Evolutionary conservation across 2,797 vertebrate genomes (phyloP), one percentile per base, ranked within the genome.

Genomic region (Protonibea diacanthus): DNA sequence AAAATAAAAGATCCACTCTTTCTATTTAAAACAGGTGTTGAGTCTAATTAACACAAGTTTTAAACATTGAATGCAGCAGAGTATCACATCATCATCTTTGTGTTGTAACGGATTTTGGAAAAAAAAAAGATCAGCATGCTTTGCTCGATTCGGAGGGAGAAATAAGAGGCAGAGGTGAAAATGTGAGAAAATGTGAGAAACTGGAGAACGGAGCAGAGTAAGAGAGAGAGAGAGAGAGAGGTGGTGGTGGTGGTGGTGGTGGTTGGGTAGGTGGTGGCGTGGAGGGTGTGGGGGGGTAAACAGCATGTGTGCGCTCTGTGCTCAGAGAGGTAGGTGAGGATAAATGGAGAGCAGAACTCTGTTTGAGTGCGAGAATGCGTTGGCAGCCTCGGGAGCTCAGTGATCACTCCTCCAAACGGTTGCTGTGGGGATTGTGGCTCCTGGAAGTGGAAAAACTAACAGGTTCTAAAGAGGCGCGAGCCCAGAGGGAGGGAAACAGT

Each of bases 381-480:
- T 96, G 95, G 95, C 96, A 96, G 96, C 96, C 96, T 95, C 91
- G 88, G 94, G 96, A 96, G 96, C 95, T 95, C 95, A 94, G 95
- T 95, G 96, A 97, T 97, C 96, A 94, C 96, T 97, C 96, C 95
- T 95, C 95, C 95, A 95, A 97, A 97, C 94, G 95, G 95, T 96
- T 96, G 96, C 96, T 96, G 96, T 94, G 94, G 96, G 97, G 97
- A 97, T 96, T 96, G 95, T 92, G 85, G 95, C 95, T 97, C 95
- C 95, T 96, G 95, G 94, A 97, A 96, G 96, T 95, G 96, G 96
- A 97, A 97, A 97, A 96, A 96, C 95, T 97, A 97, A 97, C 97
- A 96, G 96, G 97, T 97, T 96, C 97, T 96, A 96, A 97, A 97
- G 95, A 97, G 96, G 95, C 95, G 92, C 89, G 93, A 92, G 95